Evolutionary conservation across 2,888 invertebrate species (phyloP), one percentile per base, ranked within the genome.

Genomic region (Torymus aiolomorphi): DNA sequence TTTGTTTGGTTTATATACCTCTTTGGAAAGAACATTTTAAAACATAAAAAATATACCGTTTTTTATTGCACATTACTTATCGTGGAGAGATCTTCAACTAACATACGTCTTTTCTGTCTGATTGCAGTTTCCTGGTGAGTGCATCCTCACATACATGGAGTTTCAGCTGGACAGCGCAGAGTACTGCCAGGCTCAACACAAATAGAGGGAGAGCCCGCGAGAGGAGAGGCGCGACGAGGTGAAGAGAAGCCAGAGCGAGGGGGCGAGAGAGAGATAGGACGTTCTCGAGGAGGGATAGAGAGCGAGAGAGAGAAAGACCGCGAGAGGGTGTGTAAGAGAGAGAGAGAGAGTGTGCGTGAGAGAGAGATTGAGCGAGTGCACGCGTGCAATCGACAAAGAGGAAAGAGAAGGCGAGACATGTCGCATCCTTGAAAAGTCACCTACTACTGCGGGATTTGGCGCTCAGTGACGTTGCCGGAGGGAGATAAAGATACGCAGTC

Each of bases 181-280:
- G 94, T 97, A 97, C 94, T 97, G 97, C 96, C 97, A 97, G 95
- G 97, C 97, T 92, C 97, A 97, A 95, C 97, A 97, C 97, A 97
- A 96, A 96, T 96, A 96, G 95, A 93, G 92, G 87, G 88, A 88
- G 86, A 87, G 86, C 83, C 85, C 85, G 84, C 65, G 78, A 59
- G 52, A 16, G 77, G 67, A 79, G 67, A 73, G 62, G n/a, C 52
- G 72, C 56, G 75, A 67, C 8, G 42, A 54, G 69, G n/a, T 69
- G 61, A 52, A 62, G 16, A 52, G 62, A 62, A 20, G 51, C 11
- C 65, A 59, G 13, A 70, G 66, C 24, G 69, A 59, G 72, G 49
- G 66, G 31, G 75, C 63, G 54, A 82, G 66, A 52, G 82, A 81
- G 82, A 66, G 31, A n/a, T n/a, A n/a, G n/a, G n/a, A n/a, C n/a